Evolutionary conservation across 2,888 invertebrate species (phyloP), one percentile per base, ranked within the genome.

Genomic region (Dryocosmus kuriphilus): DNA sequence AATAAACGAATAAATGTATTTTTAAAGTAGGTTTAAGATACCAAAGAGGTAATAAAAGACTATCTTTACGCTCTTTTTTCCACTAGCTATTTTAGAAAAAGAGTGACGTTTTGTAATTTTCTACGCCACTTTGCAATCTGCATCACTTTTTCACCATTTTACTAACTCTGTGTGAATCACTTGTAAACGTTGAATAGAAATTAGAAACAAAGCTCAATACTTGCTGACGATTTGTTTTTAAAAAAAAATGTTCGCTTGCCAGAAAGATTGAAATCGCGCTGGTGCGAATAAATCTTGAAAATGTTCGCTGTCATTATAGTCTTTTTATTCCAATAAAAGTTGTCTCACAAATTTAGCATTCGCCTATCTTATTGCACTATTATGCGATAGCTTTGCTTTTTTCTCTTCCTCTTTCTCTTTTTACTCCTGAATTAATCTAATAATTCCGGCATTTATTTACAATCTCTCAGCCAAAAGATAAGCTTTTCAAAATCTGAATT

Each of bases 301-400:
- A 65, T 65, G 41, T 67, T 61, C 14, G 16, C 61, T 22, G n/a
- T 24, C 11, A 57, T 57, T 24, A 57, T 57, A 57, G 51, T 27
- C 24, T 51, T 71, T 46, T 27, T 71, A 46, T n/a, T 30, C 11
- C 8, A 71, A 71, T 71, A 71, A 71, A 71, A 51, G 7, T 9
- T 65, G 14, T 51, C 67, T 51, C 19, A 71, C 67, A 71, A 71
- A 51, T 27, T 71, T 71, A 71, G 46, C 30, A 46, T 46, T 71
- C 30, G 30, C 67, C 30, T 71, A 71, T 46, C 27, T 71, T 71
- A 71, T 71, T 71, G 67, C n/a, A 51, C 24, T 38, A 27, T 46
- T n/a, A n/a, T 46, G 19, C n/a, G 1, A 19, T 57, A 14, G 51
- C 27, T 41, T 51, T 24, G 67, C 46, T 71, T 71, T 71, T 67